Evolutionary conservation across 2,888 invertebrate genomes (phyloP).

Genomic region (Parnassius smintheus): DNA sequence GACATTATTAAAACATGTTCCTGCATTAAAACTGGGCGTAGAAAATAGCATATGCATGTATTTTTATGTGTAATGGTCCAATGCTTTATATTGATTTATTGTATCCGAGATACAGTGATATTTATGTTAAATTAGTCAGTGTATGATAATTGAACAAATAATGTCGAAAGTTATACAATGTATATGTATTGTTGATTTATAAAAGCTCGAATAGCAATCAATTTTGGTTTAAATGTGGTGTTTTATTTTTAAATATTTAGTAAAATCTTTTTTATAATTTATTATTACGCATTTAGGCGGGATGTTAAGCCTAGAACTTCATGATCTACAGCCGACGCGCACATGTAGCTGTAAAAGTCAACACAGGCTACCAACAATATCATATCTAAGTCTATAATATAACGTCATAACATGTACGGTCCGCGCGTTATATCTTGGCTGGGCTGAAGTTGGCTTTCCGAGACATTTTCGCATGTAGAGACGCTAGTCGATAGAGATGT

Average conservation of each 20-base stretch:
- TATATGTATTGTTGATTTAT: slow-evolving; percentile 9
- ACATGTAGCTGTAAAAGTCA: too few species aligned
- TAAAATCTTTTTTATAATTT: neutral
- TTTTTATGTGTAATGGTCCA: too few species aligned
- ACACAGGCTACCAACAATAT: too few species aligned
- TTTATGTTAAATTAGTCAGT: slow-evolving; percentile 5
- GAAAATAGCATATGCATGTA: neutral
- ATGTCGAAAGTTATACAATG: slow-evolving; percentile 1
- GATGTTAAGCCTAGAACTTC: too few species aligned
- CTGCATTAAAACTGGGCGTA: neutral
- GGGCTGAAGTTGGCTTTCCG: too few species aligned
- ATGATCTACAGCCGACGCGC: too few species aligned
- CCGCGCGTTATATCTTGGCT: too few species aligned
- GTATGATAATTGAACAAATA: neutral
- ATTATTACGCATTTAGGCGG: too few species aligned
- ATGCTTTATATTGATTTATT: neutral
- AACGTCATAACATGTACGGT: too few species aligned
- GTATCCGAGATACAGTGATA: neutral
- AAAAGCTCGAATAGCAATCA: slow-evolving; percentile 3
- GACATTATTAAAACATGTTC: slow-evolving; percentile 5
- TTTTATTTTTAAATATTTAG: neutral
- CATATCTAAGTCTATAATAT: too few species aligned
- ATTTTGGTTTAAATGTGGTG: slow-evolving; percentile 6
- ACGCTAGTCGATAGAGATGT: too few species aligned
- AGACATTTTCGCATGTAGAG: too few species aligned